Percentiles rank a stretch among this genome's conserved stretches.
phyloP scores from a whole-genome alignment of 2,888 invertebrate species.

The Rhagonycha fulva region DNA sequence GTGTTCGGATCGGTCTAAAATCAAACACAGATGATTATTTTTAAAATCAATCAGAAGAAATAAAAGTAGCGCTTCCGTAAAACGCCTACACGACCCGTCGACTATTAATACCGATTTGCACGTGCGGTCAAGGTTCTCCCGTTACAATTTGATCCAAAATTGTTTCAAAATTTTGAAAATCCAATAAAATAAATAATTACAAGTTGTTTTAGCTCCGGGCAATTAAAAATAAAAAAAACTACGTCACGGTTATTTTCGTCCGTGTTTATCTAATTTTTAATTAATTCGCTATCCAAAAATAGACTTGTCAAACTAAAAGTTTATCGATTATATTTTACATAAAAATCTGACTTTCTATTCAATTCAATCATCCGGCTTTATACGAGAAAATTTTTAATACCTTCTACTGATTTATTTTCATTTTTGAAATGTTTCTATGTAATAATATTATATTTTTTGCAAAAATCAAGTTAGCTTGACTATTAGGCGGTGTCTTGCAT shows the following conservation, averaged over 20 bases:
- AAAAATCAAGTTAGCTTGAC: too few relatives aligned
- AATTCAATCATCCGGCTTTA: not conserved
- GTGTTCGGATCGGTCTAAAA: slow-evolving; percentile 80
- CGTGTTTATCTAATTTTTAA: not conserved
- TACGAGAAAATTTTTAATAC: not conserved
- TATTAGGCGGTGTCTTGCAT: too few relatives aligned
- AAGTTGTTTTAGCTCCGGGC: not conserved
- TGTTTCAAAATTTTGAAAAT: not conserved
- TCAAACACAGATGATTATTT: slow-evolving; percentile 6
- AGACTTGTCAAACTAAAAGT: not conserved
- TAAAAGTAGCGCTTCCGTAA: not conserved
- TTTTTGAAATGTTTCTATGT: too few relatives aligned
- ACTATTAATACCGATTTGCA: not conserved
- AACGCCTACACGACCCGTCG: not conserved
- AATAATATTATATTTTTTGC: too few relatives aligned
- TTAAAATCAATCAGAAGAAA: not conserved
- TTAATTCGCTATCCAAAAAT: not conserved
- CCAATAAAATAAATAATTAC: not conserved
- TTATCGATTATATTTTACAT: not conserved
- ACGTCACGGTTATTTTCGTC: not conserved
- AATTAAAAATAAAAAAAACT: not conserved
- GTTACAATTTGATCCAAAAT: not conserved
- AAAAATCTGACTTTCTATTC: not conserved
- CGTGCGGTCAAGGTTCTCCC: not conserved
- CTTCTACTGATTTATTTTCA: not conserved